phyloP scores from a whole-genome alignment of 2,113 vertebrate genomes.

The Falcunculus frontatus region DNA sequence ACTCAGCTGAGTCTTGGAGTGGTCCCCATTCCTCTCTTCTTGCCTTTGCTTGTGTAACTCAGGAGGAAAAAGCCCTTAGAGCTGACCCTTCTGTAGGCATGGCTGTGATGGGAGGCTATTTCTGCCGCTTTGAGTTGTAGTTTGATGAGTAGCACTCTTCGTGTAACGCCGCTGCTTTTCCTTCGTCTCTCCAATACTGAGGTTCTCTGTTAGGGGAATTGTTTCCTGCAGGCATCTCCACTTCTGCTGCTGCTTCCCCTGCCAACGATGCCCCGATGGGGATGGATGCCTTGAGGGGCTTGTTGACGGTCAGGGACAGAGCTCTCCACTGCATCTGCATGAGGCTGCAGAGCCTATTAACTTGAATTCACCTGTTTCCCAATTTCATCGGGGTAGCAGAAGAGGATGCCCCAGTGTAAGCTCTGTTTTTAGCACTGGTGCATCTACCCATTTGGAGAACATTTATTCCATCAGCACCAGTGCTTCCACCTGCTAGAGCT shows the following conservation, averaged over 20 bases:
- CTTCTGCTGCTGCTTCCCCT: not conserved
- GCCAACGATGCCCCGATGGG: not conserved
- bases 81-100: not conserved
- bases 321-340: accelerated
- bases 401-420: not conserved
- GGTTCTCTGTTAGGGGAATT: not conserved
- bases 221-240: not conserved
- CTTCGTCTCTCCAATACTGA: not conserved
- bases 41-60: not conserved
- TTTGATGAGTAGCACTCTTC: not conserved
- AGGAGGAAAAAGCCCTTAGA: not conserved
- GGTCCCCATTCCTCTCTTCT: not conserved
- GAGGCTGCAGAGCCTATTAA: not conserved
- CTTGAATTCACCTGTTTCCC: not conserved
- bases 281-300: not conserved
- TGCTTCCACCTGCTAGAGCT: not conserved
- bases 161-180: not conserved
- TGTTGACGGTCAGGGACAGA: not conserved
- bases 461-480: not conserved
- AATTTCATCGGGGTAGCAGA: accelerated
- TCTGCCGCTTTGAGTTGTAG: not conserved
- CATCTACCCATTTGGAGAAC: not conserved
- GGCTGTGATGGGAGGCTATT: not conserved
- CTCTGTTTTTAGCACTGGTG: not conserved
- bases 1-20: not conserved